These are phyloP conservation scores for Xanthorhoe spadicearia DNA, from an alignment of 2,888 invertebrate genomes.

Conservation along the genomic window DNA sequence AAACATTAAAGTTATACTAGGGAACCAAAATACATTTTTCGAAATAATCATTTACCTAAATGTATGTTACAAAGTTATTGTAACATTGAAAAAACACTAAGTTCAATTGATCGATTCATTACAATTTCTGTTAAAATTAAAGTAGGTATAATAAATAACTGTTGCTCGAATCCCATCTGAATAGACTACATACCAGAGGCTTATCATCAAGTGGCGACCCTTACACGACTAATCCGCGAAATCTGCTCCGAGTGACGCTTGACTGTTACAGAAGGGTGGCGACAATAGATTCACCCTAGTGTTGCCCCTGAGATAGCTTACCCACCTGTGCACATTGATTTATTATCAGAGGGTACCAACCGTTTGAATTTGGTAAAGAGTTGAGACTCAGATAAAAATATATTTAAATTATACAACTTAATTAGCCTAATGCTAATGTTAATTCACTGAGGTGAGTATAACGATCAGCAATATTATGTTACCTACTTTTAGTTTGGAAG, in stretches of 20 bases:
- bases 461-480: not conserved
- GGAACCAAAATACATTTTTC: too few species aligned
- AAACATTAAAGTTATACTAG: too few species aligned
- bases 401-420: constrained; percentile 2
- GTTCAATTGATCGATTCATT: not conserved
- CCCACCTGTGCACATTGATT: constrained; percentile 44
- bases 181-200: not conserved
- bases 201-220: constrained; percentile 37
- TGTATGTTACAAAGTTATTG: too few species aligned
- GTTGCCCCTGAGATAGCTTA: constrained; percentile 39
- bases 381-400: constrained; percentile 5
- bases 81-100: too few species aligned
- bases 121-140: not conserved
- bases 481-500: not conserved
- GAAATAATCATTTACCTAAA: too few species aligned
- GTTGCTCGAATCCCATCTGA: constrained; percentile 3
- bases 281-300: constrained; percentile 42
- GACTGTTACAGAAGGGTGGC: constrained; percentile 45
- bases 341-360: constrained; percentile 28
- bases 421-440: constrained; percentile 3
- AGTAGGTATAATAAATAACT: not conserved
- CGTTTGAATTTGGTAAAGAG: constrained; percentile 18
- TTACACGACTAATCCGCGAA: constrained; percentile 53
- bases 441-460: not conserved
- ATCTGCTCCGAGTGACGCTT: constrained; percentile 57